Evolutionary conservation across 2,888 invertebrate species (phyloP), one percentile per base, ranked within the genome.

Genomic region (Drosophila neonasuta): DNA sequence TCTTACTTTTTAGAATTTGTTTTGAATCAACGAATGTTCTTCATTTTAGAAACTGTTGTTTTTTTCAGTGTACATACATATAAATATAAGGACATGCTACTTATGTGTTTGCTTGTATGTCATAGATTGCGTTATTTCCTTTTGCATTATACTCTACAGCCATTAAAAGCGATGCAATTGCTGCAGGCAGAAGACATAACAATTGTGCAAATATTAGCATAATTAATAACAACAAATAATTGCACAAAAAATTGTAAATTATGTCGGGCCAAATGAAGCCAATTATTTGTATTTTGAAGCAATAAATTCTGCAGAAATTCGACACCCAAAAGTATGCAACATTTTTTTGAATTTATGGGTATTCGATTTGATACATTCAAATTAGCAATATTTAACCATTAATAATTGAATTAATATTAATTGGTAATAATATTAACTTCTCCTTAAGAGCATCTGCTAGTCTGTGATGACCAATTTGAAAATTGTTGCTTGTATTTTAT

Each of bases 401-500:
- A 5, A 36, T n/a, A 11, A n/a, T 36, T 36, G 5, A n/a, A 6
- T 6, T 24, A 24, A 24, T 24, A 24, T 24, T 24, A 24, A 24
- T 24, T 24, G 24, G 24, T 1, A 24, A 24, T 24, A 24, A 24
- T 24, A 24, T 24, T 24, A 36, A 20, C 1, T 11, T 17, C 13
- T 10, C 8, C 6, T 24, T 24, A 6, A 61, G 59, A 32, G 52
- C 15, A 70, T 50, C n/a, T 20, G 11, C 3, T 5, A 15, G 32
- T 34, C 32, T 1, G 7, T n/a, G 8, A 17, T 2, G 11, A 5
- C 1, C 2, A 2, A 1, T 0, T 8, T 0, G 5, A 2, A 13
- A 0, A 39, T 32, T 15, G 2, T 36, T n/a, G 13, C 46, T 42
- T 55, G n/a, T 45, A 39, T 61, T 65, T 86, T 86, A 80, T 73